phyloP scores from a whole-genome alignment of 2,113 vertebrate species.

The Actenoides lindsayi region DNA sequence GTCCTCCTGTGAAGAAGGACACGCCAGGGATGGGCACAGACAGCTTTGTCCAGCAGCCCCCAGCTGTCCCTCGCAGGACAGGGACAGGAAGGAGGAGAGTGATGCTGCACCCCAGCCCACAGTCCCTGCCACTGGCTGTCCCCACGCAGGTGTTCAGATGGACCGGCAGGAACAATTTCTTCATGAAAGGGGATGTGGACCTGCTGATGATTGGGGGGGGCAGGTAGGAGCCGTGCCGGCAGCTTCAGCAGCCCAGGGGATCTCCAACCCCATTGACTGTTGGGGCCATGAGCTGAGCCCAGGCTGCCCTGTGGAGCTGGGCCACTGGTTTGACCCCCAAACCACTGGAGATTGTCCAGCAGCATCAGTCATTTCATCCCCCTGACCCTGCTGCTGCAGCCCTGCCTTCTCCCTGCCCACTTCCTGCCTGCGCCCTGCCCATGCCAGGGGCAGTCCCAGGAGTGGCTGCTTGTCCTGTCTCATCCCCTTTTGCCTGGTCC shows the following conservation, averaged over 20 bases:
- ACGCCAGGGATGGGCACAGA: fast-evolving
- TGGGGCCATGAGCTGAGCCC: neutral
- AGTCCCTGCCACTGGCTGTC: fast-evolving
- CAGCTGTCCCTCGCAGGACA: neutral
- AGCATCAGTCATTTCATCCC: neutral
- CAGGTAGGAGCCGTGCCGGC: neutral
- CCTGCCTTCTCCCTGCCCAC: neutral
- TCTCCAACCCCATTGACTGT: fast-evolving
- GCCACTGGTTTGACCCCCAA: neutral
- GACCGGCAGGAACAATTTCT: slow-evolving; percentile 75
- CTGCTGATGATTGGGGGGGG: slow-evolving; percentile 73
- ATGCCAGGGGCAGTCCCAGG: too few species aligned
- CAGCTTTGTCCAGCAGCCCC: neutral
- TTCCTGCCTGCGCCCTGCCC: too few species aligned
- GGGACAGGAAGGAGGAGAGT: neutral
- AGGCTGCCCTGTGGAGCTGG: neutral
- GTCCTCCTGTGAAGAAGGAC: neutral
- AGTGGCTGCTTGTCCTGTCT: neutral
- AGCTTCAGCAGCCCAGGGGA: neutral
- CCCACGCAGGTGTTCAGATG: slow-evolving; percentile 73
- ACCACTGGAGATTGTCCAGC: neutral
- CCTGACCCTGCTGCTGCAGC: neutral
- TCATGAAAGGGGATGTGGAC: slow-evolving; percentile 73
- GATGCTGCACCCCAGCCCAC: neutral
- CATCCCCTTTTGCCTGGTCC: fast-evolving